Percentiles rank a stretch among this genome's conserved stretches.
Evolutionary conservation across 35 echinoderm and acorn worm genomes (phyloP).

Genomic region (Heliocidaris erythrogramma): DNA sequence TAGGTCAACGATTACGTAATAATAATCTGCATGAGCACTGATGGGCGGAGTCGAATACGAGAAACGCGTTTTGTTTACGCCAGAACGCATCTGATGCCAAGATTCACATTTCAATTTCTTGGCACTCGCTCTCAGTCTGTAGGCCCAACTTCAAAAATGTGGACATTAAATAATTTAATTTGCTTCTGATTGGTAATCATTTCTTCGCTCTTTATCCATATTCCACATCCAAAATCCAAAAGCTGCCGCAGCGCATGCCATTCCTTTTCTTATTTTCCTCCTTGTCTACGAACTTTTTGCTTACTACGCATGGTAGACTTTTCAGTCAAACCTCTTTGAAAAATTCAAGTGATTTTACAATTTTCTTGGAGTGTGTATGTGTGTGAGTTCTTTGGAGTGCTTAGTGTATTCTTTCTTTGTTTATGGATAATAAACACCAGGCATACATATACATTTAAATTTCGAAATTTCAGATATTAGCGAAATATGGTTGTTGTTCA

Average conservation of each 20-base stretch:
- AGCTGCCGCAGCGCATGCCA: neutral
- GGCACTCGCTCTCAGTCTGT: too few species aligned
- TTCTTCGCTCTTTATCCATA: neutral
- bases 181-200: too few species aligned
- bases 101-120: neutral
- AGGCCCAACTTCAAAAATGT: too few species aligned
- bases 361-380: too few species aligned
- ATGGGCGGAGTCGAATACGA: too few species aligned
- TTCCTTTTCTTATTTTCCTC: neutral
- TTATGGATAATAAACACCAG: neutral
- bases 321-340: neutral
- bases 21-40: too few species aligned
- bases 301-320: neutral
- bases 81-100: neutral
- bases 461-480: neutral
- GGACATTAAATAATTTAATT: too few species aligned
- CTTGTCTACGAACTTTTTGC: neutral
- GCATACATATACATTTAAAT: too few species aligned
- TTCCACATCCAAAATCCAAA: neutral
- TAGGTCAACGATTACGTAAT: too few species aligned
- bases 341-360: too few species aligned
- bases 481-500: neutral
- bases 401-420: neutral
- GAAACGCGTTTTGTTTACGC: too few species aligned
- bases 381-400: neutral